These are phyloP conservation scores for Leuciscus waleckii DNA, from an alignment of 2,797 vertebrate species.

Conservation along the genomic window DNA sequence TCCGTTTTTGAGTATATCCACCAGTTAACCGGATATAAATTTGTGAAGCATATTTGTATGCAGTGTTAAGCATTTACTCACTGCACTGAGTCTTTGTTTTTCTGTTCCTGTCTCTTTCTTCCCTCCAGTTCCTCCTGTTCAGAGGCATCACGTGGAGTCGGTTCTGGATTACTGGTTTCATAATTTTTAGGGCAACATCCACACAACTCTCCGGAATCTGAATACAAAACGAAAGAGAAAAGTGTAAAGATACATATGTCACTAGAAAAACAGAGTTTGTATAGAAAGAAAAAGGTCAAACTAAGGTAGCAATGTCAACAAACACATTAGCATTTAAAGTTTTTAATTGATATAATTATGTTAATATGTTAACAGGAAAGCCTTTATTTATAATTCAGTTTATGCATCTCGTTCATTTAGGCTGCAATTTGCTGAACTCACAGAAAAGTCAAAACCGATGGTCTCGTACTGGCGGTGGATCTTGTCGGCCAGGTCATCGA, in stretches of 20 bases:
- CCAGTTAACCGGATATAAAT: neutral
- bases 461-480: constrained; percentile 97
- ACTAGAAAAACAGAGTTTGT: neutral
- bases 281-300: neutral
- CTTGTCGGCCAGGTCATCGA: constrained; percentile 97
- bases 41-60: neutral
- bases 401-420: neutral
- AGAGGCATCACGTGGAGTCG: constrained; percentile 71
- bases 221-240: constrained; percentile 5
- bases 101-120: constrained; percentile 81
- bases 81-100: constrained; percentile 85
- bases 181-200: constrained; percentile 81
- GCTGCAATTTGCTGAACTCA: constrained; percentile 72
- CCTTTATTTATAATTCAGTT: neutral
- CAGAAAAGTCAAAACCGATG: constrained; percentile 91
- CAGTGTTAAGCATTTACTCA: constrained; percentile 69
- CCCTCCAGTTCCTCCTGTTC: constrained; percentile 82
- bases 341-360: neutral
- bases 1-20: neutral
- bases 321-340: neutral
- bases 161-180: constrained; percentile 76
- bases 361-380: too few relatives aligned
- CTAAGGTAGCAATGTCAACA: neutral
- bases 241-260: neutral
- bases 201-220: constrained; percentile 86